A percentile compares a stretch with the other conserved stretches of the same genome.
These are phyloP conservation scores for Laterallus jamaicensis DNA, from an alignment of 2,113 vertebrate genomes.

Conservation along the genomic window DNA sequence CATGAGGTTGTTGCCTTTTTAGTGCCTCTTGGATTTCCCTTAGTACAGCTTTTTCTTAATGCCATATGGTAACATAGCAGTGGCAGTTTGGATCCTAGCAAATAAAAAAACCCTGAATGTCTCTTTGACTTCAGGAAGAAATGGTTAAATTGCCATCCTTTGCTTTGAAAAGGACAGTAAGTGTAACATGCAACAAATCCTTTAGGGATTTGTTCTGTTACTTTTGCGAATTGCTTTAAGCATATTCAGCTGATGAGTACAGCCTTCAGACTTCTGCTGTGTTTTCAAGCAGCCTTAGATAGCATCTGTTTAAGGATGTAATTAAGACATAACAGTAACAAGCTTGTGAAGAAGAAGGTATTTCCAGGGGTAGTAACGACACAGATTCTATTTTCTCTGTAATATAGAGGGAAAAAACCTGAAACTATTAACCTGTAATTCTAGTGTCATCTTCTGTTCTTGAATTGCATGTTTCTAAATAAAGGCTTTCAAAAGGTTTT, in stretches of 20 bases:
- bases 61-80: not conserved
- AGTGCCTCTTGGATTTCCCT: not conserved
- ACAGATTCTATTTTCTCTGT: not conserved
- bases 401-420: not conserved
- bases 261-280: not conserved
- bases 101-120: not conserved
- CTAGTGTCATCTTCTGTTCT: not conserved
- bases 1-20: not conserved
- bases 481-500: not conserved
- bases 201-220: not conserved
- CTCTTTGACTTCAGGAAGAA: not conserved
- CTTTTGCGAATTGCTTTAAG: not conserved
- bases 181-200: not conserved
- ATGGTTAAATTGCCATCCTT: not conserved
- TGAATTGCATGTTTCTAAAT: not conserved
- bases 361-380: not conserved
- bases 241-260: not conserved
- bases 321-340: not conserved
- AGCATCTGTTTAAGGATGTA: not conserved
- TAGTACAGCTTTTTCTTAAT: not conserved
- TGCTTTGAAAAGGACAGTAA: not conserved
- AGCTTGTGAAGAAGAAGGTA: not conserved
- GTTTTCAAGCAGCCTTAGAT: not conserved
- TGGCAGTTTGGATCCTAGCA: not conserved
- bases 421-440: not conserved